phyloP scores from a whole-genome alignment of 2,113 vertebrate species.

The Montifringilla adamsi region DNA sequence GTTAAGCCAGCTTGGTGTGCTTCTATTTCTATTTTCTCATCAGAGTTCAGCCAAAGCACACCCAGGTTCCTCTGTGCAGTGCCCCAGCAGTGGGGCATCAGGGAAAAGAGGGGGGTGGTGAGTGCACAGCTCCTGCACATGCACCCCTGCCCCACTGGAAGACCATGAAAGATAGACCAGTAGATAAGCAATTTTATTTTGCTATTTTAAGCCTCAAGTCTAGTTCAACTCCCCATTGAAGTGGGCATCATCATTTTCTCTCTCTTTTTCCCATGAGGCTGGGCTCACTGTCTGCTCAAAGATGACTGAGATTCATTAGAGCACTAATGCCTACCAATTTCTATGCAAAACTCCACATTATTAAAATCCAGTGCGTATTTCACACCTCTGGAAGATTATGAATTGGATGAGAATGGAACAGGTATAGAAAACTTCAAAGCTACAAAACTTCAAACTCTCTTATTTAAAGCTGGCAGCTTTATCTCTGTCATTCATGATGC shows the following conservation, averaged over 20 bases:
- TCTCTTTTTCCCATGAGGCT: background rate
- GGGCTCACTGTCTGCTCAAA: background rate
- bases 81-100: fast-evolving
- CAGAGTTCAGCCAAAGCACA: background rate
- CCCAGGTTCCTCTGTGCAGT: background rate
- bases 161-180: background rate
- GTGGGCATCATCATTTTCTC: background rate
- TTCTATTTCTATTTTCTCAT: background rate
- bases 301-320: background rate
- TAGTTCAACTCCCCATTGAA: background rate
- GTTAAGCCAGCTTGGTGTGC: background rate
- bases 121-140: background rate
- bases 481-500: background rate
- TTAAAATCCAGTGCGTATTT: background rate
- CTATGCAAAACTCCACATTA: background rate
- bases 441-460: background rate
- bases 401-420: background rate
- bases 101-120: background rate
- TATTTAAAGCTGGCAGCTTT: background rate
- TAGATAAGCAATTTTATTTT: background rate
- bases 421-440: background rate
- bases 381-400: background rate
- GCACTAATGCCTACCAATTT: background rate
- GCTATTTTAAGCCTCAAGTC: background rate
- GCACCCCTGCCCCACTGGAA: fast-evolving